These are phyloP conservation scores for Sebastes kiyomatsui DNA, from an alignment of 2,797 vertebrate species.

Conservation along the genomic window DNA sequence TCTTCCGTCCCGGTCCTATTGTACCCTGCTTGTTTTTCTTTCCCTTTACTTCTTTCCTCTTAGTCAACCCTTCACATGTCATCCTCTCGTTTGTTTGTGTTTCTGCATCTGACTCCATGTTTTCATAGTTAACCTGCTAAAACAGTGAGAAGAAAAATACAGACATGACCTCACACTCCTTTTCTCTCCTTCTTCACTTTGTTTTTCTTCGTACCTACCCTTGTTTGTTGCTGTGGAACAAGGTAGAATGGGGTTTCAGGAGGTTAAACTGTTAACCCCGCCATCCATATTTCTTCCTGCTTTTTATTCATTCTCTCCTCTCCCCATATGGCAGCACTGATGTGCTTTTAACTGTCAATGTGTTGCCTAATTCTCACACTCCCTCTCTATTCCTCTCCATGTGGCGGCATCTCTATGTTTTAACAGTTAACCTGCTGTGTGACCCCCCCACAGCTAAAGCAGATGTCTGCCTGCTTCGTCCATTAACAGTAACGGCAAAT, in stretches of 20 bases:
- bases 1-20: not conserved
- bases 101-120: slow-evolving; percentile 5
- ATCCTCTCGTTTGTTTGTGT: not conserved
- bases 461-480: slow-evolving; percentile 50
- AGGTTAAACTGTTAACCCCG: not conserved
- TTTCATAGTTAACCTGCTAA: slow-evolving; percentile 27
- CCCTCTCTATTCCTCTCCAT: slow-evolving; percentile 15
- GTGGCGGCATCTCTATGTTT: slow-evolving; percentile 26
- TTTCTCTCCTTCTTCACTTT: not conserved
- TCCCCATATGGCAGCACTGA: slow-evolving; percentile 3
- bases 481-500: slow-evolving; percentile 42
- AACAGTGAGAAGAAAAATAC: not conserved
- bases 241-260: not conserved
- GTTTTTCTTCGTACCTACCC: not conserved
- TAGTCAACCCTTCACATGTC: not conserved
- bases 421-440: slow-evolving; percentile 33
- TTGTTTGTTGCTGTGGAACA: too few relatives aligned
- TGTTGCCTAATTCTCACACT: slow-evolving; percentile 18
- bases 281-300: not conserved
- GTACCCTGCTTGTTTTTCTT: not conserved
- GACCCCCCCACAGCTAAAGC: slow-evolving; percentile 17
- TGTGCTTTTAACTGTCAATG: slow-evolving; percentile 3
- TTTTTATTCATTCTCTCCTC: not conserved
- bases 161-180: slow-evolving; percentile 10
- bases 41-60: not conserved